Conservation (phyloP, 2,888 invertebrate species). For the Dendrolimus pini region DNA sequence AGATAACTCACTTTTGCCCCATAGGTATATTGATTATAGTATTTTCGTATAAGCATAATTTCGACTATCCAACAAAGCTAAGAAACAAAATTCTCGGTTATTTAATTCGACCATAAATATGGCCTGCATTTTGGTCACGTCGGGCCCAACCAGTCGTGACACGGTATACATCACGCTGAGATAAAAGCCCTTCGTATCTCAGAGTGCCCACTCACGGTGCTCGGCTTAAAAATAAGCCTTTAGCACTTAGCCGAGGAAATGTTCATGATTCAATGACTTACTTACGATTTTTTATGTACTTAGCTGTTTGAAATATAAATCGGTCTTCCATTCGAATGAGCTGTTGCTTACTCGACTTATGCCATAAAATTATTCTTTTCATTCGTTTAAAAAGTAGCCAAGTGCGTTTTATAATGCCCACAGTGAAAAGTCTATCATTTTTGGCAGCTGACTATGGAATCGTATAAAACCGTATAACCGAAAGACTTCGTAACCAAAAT, state of each 20-base stretch:
- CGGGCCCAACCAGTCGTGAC: constrained; percentile 54
- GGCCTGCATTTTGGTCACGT: constrained; percentile 68
- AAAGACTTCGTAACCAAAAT: too few relatives aligned
- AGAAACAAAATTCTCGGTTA: constrained; percentile 19
- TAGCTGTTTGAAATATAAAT: neutral
- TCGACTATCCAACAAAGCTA: neutral
- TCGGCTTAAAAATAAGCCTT: neutral
- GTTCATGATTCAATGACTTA: neutral
- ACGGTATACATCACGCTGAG: constrained; percentile 63
- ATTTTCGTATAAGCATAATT: too few relatives aligned
- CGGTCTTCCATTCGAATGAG: too few relatives aligned
- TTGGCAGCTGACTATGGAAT: too few relatives aligned
- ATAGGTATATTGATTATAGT: too few relatives aligned
- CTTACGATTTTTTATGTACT: neutral
- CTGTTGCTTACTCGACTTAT: too few relatives aligned
- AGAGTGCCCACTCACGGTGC: constrained; percentile 41
- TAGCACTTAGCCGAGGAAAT: neutral
- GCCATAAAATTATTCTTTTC: too few relatives aligned
- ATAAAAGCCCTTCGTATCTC: constrained; percentile 58
- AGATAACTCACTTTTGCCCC: too few relatives aligned
- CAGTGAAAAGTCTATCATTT: too few relatives aligned
- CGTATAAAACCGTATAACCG: too few relatives aligned
- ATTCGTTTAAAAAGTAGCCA: too few relatives aligned
- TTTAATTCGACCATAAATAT: constrained; percentile 46
- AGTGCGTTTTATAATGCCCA: too few relatives aligned